These are phyloP conservation scores for Prietella phreatophila DNA, from an alignment of 2,113 vertebrate genomes.

Conservation along the genomic window DNA sequence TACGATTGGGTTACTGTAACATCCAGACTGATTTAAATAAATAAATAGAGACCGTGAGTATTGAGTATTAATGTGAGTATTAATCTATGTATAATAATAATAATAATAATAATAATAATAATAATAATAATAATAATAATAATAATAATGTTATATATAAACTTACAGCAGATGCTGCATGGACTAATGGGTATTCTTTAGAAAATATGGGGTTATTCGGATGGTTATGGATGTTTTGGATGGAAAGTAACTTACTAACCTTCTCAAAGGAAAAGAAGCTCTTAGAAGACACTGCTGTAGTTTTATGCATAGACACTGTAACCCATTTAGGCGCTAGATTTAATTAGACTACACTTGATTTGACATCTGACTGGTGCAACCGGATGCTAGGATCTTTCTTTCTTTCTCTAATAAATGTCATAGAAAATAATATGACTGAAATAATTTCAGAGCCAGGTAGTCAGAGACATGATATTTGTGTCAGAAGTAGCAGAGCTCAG, in stretches of 20 bases:
- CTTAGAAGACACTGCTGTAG: neutral
- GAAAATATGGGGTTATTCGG: neutral
- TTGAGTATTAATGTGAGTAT: too few species aligned
- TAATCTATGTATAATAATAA: neutral
- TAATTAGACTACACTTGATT: neutral
- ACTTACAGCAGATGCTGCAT: neutral
- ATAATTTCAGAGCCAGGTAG: neutral
- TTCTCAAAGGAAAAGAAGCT: neutral
- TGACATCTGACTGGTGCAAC: neutral
- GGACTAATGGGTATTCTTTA: neutral
- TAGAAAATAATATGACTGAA: neutral
- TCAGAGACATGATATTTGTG: neutral
- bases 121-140: too few species aligned
- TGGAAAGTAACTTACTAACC: neutral
- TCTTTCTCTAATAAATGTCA: neutral
- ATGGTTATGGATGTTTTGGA: neutral
- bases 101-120: neutral
- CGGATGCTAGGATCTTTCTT: neutral
- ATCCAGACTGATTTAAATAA: neutral
- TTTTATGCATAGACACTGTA: neutral
- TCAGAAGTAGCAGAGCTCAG: neutral
- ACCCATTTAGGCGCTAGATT: neutral
- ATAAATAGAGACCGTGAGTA: neutral
- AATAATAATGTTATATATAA: neutral
- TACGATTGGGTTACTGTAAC: neutral